Base-by-base conservation (phyloP, 2,113 vertebrate genomes). In the Hypocryptadius cinnamomeus region DNA sequence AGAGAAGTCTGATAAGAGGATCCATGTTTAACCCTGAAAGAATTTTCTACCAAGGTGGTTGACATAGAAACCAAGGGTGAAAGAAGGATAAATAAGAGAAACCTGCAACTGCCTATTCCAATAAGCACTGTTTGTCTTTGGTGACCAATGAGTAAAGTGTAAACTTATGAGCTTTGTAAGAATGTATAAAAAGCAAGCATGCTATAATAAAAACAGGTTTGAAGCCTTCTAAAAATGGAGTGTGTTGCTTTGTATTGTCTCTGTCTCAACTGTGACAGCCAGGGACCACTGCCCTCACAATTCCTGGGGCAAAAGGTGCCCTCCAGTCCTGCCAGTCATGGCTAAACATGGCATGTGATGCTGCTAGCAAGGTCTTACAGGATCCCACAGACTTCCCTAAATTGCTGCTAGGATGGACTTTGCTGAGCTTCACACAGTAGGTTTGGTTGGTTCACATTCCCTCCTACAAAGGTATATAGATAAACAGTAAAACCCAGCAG, bases 341-440 rank as follows among this genome's bases (percentile, higher is more conserved):
- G 78, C 35, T 51, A 33, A 80, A 45, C 11, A 16, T 0, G 47
- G 61, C 15, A 27, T 3, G 2, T 0, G 1, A 47, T 11, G 35
- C 50, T 79, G 39, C 61, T 14, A 13, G 11, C 20, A 9, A 13
- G 8, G 25, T 27, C 59, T 39, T 14, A 24, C 4, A 25, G 6
- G 22, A 70, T 10, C 24, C 20, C 30, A 39, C 9, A 17, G 45
- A 59, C 35, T 28, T 61, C 28, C 42, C 47, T 31, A 47, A 64
- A 63, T 63, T 50, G 47, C 33, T 39, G 11, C 23, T 45, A 45
- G 45, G 6, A 24, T 2, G 16, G 45, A 37, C 45, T 72, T 47
- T 27, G 33, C 39, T 63, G 40, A 80, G 33, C 45, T 79, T 65
- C 78, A 89, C 53, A 22, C 28, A 40, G 27, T n/a, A 81, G 40